Conservation (phyloP, 30 jellyfish, hydroid and myxozoan genomes). For the Clytia hemisphaerica region DNA sequence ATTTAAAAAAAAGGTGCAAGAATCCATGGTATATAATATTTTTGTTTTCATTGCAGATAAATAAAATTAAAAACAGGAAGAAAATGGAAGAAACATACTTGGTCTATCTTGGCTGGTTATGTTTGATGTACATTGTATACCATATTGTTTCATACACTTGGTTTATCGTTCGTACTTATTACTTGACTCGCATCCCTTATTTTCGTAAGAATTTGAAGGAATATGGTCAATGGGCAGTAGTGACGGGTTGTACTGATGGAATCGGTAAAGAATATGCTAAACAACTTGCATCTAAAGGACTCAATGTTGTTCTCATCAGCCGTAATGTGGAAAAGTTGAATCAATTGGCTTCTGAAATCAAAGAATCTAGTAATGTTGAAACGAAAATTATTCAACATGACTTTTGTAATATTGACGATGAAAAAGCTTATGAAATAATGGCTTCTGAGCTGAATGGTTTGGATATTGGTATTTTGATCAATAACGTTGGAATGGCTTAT, state of each 20-base stretch:
- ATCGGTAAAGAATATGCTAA: constrained; percentile 38
- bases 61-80: too few relatives aligned
- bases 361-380: neutral
- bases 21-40: too few relatives aligned
- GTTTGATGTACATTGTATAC: too few relatives aligned
- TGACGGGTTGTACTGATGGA: constrained; percentile 50
- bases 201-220: neutral
- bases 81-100: too few relatives aligned
- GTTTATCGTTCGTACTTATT: too few relatives aligned
- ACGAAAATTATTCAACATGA: constrained; percentile 22
- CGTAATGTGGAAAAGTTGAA: constrained; percentile 25
- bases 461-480: constrained; percentile 31
- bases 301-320: constrained; percentile 28
- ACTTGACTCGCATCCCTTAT: too few relatives aligned
- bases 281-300: constrained; percentile 37
- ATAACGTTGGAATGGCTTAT: constrained; percentile 30
- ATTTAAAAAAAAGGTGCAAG: too few relatives aligned
- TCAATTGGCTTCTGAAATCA: constrained; percentile 1
- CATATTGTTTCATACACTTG: too few relatives aligned
- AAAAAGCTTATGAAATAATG: constrained; percentile 13
- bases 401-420: constrained; percentile 1
- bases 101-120: too few relatives aligned
- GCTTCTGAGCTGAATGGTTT: neutral
- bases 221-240: constrained; percentile 48
- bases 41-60: too few relatives aligned